Percentiles rank a stretch among this genome's conserved stretches.
These are phyloP conservation scores for Cromileptes altivelis DNA, from an alignment of 2,113 vertebrate genomes.

Conservation along the genomic window DNA sequence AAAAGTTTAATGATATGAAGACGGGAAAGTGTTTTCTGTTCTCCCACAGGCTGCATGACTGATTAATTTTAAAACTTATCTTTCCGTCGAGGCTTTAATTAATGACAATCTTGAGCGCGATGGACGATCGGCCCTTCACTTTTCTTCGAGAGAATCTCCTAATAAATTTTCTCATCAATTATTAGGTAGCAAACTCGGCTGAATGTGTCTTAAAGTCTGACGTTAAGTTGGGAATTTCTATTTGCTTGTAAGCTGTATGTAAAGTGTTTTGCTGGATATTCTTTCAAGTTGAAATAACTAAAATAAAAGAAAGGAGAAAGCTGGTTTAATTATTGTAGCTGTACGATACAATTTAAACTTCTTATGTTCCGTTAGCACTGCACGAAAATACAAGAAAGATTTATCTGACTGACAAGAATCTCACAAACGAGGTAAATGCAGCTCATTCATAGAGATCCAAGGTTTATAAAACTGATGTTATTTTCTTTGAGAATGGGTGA, in stretches of 20 bases:
- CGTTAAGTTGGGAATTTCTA: not conserved
- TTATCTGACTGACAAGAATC: not conserved
- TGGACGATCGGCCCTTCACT: not conserved
- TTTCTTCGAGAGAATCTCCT: not conserved
- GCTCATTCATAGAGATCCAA: not conserved
- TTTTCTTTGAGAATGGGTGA: not conserved
- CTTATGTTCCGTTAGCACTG: not conserved
- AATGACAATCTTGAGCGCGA: not conserved
- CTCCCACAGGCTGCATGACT: not conserved
- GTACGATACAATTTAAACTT: not conserved
- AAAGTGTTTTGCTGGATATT: not conserved
- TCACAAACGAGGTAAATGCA: not conserved
- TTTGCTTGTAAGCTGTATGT: not conserved
- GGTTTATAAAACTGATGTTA: not conserved
- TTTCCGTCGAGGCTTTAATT: slow-evolving; percentile 1
- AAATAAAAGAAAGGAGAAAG: not conserved
- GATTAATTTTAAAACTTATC: not conserved
- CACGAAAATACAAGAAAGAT: no score
- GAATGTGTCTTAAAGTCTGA: not conserved
- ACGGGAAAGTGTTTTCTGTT: slow-evolving; percentile 17
- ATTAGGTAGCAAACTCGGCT: not conserved
- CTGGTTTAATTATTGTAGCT: not conserved
- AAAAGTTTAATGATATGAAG: not conserved
- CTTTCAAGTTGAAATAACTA: not conserved
- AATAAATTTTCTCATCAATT: not conserved